These are phyloP conservation scores for Lycopodina hypogea DNA, from an alignment of 37 sponge, comb jelly and placozoan genomes.

Conservation along the genomic window DNA sequence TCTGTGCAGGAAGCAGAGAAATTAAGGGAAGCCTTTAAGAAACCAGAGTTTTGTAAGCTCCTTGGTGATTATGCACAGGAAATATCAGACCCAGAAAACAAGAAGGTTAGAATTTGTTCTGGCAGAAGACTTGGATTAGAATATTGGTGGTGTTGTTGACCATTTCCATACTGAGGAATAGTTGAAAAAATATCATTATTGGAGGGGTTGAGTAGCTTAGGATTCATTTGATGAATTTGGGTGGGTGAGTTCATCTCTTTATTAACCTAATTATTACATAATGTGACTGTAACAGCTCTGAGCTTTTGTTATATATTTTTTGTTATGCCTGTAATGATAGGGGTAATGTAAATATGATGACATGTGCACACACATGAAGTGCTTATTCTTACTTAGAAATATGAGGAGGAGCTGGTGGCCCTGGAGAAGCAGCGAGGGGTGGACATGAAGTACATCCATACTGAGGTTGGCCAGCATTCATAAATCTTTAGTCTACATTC, in stretches of 20 bases:
- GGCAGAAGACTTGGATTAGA: too few relatives aligned
- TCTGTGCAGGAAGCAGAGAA: conserved; percentile 62
- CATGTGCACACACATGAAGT: neutral
- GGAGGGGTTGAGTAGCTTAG: neutral
- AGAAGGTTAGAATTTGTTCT: conserved; percentile 19
- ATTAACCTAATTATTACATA: too few relatives aligned
- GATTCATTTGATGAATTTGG: too few relatives aligned
- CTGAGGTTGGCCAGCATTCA: conserved; percentile 35
- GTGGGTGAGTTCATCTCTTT: too few relatives aligned
- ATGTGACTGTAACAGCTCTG: too few relatives aligned
- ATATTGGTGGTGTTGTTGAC: neutral
- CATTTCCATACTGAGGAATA: too few relatives aligned
- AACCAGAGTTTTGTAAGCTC: conserved; percentile 87
- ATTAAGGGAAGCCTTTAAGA: conserved; percentile 69
- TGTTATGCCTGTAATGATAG: neutral
- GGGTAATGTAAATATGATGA: too few relatives aligned
- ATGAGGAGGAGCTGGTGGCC: conserved; percentile 83
- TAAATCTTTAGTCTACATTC: neutral
- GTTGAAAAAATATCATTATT: too few relatives aligned
- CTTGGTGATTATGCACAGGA: conserved; percentile 87
- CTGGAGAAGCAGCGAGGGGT: conserved; percentile 84
- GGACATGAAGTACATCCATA: conserved; percentile 83
- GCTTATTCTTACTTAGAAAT: conserved; percentile 55
- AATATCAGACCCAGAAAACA: conserved; percentile 83
- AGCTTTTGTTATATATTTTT: too few relatives aligned